A percentile compares a stretch with the other conserved stretches of the same genome.
phyloP scores from a whole-genome alignment of 2,888 invertebrate species.

The Calameuta pallipes region DNA sequence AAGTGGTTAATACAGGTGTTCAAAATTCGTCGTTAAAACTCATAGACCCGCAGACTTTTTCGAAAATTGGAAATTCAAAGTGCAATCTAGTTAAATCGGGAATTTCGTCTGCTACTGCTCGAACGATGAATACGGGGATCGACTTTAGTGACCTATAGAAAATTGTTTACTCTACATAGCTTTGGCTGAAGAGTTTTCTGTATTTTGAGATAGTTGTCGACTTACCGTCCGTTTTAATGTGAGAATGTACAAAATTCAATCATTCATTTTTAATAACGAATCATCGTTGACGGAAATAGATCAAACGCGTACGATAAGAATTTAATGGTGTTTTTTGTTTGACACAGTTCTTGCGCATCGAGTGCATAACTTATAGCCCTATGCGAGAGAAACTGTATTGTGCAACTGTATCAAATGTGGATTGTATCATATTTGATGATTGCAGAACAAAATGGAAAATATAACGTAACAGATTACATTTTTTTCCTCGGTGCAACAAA shows the following conservation, averaged over 20 bases:
- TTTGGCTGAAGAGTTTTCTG: neutral
- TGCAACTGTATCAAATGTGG: neutral
- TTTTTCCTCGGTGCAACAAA: neutral
- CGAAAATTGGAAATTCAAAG: no score
- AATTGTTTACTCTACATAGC: neutral
- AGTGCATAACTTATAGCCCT: neutral
- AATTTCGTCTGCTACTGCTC: no score
- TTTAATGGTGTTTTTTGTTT: neutral
- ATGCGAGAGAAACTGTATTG: neutral
- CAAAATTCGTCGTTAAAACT: no score
- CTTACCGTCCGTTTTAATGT: neutral
- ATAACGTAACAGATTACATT: neutral
- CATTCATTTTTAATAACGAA: neutral
- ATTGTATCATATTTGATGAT: neutral
- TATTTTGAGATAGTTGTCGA: neutral
- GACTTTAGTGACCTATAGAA: neutral
- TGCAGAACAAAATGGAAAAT: neutral
- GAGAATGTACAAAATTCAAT: neutral
- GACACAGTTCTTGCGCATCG: no score
- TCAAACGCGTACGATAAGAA: neutral
- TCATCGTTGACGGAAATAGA: neutral
- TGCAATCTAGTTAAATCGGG: no score
- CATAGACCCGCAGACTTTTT: no score
- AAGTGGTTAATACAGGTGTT: no score
- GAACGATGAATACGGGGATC: neutral